Evolutionary conservation across 64 coral and sea anemone genomes (phyloP).

Genomic region (Anthopleura sola): DNA sequence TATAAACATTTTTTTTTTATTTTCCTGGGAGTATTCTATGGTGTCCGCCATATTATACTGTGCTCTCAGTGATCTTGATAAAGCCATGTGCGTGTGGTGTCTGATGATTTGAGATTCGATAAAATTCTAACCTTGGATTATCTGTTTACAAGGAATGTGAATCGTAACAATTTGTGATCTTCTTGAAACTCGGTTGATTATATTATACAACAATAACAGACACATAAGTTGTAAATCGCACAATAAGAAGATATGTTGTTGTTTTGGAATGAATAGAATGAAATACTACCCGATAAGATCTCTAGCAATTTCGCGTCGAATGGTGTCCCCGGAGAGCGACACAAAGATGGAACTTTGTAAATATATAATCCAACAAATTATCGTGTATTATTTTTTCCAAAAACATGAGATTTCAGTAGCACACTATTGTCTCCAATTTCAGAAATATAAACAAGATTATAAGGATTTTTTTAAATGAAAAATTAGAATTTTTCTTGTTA

Average conservation of each 20-base stretch:
- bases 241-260: background rate
- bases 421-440: background rate
- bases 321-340: background rate
- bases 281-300: background rate
- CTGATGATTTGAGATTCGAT: background rate
- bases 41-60: background rate
- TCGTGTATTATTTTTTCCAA: background rate
- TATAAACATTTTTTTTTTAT: background rate
- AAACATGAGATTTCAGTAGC: background rate
- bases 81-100: background rate
- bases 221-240: background rate
- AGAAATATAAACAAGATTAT: background rate
- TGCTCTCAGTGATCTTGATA: background rate
- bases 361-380: background rate
- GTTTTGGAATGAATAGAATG: constrained; percentile 7
- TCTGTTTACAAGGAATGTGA: background rate
- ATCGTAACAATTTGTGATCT: background rate
- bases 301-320: background rate
- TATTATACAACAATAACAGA: background rate
- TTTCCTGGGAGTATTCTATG: background rate
- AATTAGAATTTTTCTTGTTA: background rate
- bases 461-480: background rate
- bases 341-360: background rate
- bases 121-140: background rate
- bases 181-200: background rate